phyloP scores from a whole-genome alignment of 2,797 vertebrate species.

The Zenarchopterus dispar region DNA sequence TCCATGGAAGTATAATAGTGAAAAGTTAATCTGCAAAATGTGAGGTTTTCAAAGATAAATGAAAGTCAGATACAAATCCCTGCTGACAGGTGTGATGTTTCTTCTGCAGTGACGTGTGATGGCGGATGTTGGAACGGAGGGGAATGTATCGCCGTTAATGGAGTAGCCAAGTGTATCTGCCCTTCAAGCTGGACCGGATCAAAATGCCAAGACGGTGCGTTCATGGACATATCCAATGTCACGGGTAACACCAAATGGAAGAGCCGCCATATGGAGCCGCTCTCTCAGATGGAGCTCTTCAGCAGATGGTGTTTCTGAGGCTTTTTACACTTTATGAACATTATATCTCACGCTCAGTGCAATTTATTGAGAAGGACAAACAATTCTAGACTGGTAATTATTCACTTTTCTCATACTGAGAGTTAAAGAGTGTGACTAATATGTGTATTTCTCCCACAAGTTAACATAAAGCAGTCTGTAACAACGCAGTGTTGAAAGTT shows the following conservation, averaged over 20 bases:
- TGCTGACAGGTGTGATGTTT: no score
- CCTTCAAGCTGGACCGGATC: slow-evolving; percentile 88
- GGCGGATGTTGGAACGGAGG: slow-evolving; percentile 89
- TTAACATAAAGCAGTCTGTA: no score
- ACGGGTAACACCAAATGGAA: slow-evolving; percentile 20
- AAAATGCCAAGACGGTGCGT: slow-evolving; percentile 87
- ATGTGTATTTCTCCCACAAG: no score
- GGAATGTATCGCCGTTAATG: slow-evolving; percentile 84
- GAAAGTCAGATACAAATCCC: neutral
- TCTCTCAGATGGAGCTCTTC: neutral
- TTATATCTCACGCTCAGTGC: neutral
- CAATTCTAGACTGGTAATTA: no score
- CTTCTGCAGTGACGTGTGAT: slow-evolving; percentile 82
- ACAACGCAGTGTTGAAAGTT: no score
- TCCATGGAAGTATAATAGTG: no score
- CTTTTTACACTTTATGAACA: slow-evolving; percentile 11
- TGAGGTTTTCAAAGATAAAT: no score
- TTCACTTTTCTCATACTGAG: no score
- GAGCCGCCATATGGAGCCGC: slow-evolving; percentile 30
- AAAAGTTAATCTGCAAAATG: no score
- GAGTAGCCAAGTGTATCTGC: slow-evolving; percentile 86
- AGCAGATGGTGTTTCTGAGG: slow-evolving; percentile 29
- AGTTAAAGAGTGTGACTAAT: no score
- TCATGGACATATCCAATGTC: slow-evolving; percentile 20
- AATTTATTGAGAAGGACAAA: neutral